Evolutionary conservation across 2,888 invertebrate species (phyloP).

Genomic region (Dicranocentrus wangi): DNA sequence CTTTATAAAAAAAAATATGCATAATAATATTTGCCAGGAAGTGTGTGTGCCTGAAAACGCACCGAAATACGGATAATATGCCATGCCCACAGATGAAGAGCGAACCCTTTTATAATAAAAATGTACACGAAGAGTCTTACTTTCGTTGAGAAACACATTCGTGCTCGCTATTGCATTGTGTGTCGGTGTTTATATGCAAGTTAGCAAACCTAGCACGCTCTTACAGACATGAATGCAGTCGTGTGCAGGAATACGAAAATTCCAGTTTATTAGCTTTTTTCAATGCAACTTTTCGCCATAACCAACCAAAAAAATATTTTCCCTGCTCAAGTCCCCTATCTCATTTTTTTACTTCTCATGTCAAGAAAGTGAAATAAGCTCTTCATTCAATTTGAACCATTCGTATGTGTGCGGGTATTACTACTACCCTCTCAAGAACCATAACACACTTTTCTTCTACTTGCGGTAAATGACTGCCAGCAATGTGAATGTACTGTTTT

Average conservation of each 20-base stretch:
- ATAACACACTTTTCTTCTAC: no score
- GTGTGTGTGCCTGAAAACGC: no score
- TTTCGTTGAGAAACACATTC: no score
- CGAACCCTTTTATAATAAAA: background rate
- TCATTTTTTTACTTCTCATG: constrained; percentile 10
- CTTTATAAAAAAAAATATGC: constrained; percentile 36
- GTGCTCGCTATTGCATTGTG: background rate
- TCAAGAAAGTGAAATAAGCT: background rate
- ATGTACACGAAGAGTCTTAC: background rate
- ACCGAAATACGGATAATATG: no score
- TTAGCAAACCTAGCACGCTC: background rate
- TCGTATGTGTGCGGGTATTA: background rate
- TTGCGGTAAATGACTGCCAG: no score
- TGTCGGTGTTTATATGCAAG: background rate
- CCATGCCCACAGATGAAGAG: constrained; percentile 2
- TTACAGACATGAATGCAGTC: constrained; percentile 1
- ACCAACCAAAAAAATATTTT: constrained; percentile 27
- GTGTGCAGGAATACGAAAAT: constrained; percentile 49
- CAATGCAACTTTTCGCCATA: constrained; percentile 34
- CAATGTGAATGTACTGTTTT: no score
- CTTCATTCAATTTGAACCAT: background rate
- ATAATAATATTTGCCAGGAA: constrained; percentile 16
- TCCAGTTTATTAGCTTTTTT: constrained; percentile 61
- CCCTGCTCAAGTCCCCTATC: background rate
- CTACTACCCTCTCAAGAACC: no score